phyloP scores from a whole-genome alignment of 2,113 vertebrate species.

The Pelobates fuscus region DNA sequence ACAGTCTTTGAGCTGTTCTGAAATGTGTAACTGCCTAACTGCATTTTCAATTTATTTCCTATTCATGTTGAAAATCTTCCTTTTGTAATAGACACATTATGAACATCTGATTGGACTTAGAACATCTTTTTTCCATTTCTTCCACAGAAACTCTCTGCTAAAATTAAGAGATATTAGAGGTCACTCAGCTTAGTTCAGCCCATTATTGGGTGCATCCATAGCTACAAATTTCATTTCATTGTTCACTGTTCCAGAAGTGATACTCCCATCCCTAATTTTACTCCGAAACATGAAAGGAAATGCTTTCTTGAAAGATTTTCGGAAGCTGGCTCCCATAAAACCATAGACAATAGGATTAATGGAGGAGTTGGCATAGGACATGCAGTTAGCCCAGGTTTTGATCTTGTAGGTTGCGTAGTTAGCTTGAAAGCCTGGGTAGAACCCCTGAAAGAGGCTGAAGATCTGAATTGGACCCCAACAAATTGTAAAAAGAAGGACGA shows the following conservation, averaged over 20 bases:
- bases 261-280: constrained; percentile 74
- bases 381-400: constrained; percentile 82
- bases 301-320: constrained; percentile 79
- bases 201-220: constrained; percentile 58
- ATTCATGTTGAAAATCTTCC: too few relatives aligned
- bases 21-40: too few relatives aligned
- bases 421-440: constrained; percentile 68
- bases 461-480: constrained; percentile 87
- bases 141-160: too few relatives aligned
- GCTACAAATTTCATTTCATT: constrained; percentile 81
- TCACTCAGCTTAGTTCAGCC: neutral
- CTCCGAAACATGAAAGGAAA: constrained; percentile 79
- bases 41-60: too few relatives aligned
- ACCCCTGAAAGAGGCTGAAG: constrained; percentile 77
- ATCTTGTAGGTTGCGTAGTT: constrained; percentile 77
- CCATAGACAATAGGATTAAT: constrained; percentile 78
- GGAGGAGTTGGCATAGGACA: constrained; percentile 82
- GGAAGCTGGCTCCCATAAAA: constrained; percentile 80
- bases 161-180: too few relatives aligned
- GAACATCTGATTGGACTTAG: too few relatives aligned
- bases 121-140: too few relatives aligned
- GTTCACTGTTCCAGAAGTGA: constrained; percentile 73
- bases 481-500: constrained; percentile 79
- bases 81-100: too few relatives aligned
- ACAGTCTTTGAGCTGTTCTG: too few relatives aligned